Base-by-base conservation (phyloP, 2,797 vertebrate species). In the Gephyroberyx darwinii region DNA sequence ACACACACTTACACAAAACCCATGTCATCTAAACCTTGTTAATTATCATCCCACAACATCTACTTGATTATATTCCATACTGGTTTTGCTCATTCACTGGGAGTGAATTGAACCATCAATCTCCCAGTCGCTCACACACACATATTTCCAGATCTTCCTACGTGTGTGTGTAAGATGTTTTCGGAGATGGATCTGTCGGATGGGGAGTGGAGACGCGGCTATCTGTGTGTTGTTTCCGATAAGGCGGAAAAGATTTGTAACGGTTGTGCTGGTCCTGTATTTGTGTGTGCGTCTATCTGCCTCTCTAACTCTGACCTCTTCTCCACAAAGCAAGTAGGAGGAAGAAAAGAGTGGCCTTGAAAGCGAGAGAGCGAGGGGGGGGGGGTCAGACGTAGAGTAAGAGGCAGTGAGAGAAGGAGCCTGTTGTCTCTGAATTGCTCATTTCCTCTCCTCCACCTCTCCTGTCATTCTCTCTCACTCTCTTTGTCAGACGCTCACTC, bases 261-360 rank as follows among this genome's bases (percentile, higher is more conserved):
- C 80, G 62, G 75, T 91, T 89, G 81, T 60, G 48, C 60, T 80
- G 71, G 80, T 68, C 37, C 74, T 69, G 60, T 64, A 76, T 82
- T 53, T 57, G 65, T 79, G 57, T 71, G 17, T 56, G 6, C 50
- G 8, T 62, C 12, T 69, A 20, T 73, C 45, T 69, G 53, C 76
- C 67, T 71, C 58, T 74, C 69, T 78, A n/a, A 66, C 62, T 75
- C 75, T 92, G 88, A 90, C 90, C 90, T 87, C 81, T 77, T 59
- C 78, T 67, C 71, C 57, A 78, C 71, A 22, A 17, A 75, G 80
- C 77, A 58, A 83, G 89, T 80, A 92, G 93, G 91, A 93, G 89
- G 91, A 92, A 89, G 88, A 93, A 81, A 90, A 81, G 83, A 54
- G 71, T 58, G 92, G 84, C 93, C 94, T 94, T 94, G 94, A 93